Evolutionary conservation across 2,113 vertebrate species (phyloP), one percentile per base, ranked within the genome.

Genomic region (Mystacornis crossleyi): DNA sequence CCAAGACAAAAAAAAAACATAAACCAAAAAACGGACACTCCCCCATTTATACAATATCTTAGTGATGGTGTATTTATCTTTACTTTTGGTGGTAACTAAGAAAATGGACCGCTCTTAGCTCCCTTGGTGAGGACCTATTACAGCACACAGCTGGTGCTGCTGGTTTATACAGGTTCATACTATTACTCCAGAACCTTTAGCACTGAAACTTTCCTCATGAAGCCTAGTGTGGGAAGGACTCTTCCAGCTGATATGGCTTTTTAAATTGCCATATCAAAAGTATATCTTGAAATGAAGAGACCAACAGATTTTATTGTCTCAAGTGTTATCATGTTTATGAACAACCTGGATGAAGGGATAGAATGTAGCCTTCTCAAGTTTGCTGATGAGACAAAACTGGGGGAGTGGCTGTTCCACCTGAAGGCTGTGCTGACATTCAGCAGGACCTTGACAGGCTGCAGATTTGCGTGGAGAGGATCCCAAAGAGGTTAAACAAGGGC

Each of bases 1-100:
- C 2, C 1, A 73, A 17, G 13, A 18, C 8, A 65, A 73, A 51
- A 65, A 73, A 51, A 75, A 10, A 25, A 5, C 3, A 14, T 19
- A 53, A 42, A 33, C 2, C 2, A 20, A 45, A 50, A 79, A 61
- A 21, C 1, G 14, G 19, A 40, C 18, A 26, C 0, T 4, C 1
- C 4, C 0, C 2, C 6, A 36, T 53, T 48, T 78, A 60, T 78
- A 42, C 6, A 29, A 18, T 40, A 65, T 4, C 25, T 38, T 54
- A 53, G 24, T 42, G 9, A 7, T 43, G 14, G 28, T 64, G 38
- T 61, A n/a, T 64, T 85, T 38, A 16, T 54, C 9, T 67, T 85
- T 72, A 8, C 2, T 64, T 47, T 65, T 54, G 24, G 4, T 7
- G 16, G 3, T 19, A 61, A 26, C 14, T 43, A 24, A 25, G 28